phyloP scores from a whole-genome alignment of 1,140 invertebrate genomes.

The Steinernema khuongi region DNA sequence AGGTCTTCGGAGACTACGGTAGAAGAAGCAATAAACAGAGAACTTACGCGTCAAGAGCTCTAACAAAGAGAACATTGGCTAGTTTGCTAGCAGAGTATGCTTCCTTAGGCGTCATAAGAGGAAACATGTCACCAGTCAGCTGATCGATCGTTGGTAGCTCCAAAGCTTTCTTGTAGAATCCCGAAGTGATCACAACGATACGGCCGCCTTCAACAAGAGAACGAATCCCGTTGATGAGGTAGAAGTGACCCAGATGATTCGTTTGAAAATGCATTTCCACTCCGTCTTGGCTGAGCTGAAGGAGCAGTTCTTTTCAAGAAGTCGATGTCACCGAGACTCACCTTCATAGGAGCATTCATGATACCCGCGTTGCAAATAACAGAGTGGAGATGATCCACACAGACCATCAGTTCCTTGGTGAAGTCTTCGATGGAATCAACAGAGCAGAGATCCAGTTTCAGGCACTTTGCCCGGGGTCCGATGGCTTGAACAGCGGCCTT shows the following conservation, averaged over 20 bases:
- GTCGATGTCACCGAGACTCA: background rate
- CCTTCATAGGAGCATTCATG: constrained; percentile 8
- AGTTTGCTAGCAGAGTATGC: constrained; percentile 34
- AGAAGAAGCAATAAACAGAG: background rate
- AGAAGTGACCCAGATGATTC: constrained; percentile 29
- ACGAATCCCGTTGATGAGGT: constrained; percentile 27
- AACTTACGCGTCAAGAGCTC: constrained; percentile 24
- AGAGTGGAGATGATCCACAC: background rate
- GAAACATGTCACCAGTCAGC: background rate
- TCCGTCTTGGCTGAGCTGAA: constrained; percentile 27
- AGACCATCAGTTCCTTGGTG: background rate
- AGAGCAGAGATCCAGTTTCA: constrained; percentile 19
- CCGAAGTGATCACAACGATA: constrained; percentile 29
- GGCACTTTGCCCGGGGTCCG: constrained; percentile 2
- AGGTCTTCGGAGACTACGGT: background rate
- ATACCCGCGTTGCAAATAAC: constrained; percentile 24
- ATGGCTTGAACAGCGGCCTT: constrained; percentile 13
- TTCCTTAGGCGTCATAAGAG: background rate
- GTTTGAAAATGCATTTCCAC: constrained; percentile 34
- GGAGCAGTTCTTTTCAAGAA: background rate
- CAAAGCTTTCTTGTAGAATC: constrained; percentile 20
- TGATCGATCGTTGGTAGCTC: background rate
- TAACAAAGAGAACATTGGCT: constrained; percentile 28
- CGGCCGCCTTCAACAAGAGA: constrained; percentile 20
- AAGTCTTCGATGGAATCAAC: constrained; percentile 20